Conservation (phyloP, 2,888 invertebrate genomes). For the Dicroscelio sp. region DNA sequence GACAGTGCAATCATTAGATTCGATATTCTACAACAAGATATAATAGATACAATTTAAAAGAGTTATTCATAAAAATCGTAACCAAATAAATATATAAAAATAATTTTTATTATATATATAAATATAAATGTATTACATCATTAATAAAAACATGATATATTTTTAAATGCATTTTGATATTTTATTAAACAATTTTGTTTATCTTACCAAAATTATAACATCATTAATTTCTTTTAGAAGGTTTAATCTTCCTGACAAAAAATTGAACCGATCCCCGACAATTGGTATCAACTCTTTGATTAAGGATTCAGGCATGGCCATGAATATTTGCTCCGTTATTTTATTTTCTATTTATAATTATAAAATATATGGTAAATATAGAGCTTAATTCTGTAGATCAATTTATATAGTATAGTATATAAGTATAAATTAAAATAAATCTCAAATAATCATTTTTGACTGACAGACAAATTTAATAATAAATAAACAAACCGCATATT, state of each 20-base stretch:
- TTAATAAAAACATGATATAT: neutral
- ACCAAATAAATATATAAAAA: too few species aligned
- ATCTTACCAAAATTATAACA: neutral
- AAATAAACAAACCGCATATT: too few species aligned
- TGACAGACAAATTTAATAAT: too few species aligned
- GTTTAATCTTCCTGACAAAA: neutral
- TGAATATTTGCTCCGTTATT: neutral
- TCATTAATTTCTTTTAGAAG: neutral
- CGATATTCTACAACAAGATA: neutral
- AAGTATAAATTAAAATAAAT: too few species aligned
- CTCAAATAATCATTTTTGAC: neutral
- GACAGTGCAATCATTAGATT: neutral
- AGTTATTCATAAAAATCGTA: neutral
- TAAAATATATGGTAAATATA: too few species aligned
- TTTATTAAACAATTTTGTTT: conserved; percentile 1
- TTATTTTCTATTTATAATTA: neutral
- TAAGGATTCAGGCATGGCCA: neutral
- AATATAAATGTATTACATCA: neutral
- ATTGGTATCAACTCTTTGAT: conserved; percentile 16
- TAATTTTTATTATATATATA: neutral
- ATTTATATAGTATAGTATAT: neutral
- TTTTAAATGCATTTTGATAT: neutral
- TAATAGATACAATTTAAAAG: too few species aligned
- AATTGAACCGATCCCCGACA: conserved; percentile 2
- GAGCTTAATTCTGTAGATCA: neutral